Evolutionary conservation across 2,797 vertebrate genomes (phyloP), one percentile per base, ranked within the genome.

Genomic region (Acanthurus lineatus): DNA sequence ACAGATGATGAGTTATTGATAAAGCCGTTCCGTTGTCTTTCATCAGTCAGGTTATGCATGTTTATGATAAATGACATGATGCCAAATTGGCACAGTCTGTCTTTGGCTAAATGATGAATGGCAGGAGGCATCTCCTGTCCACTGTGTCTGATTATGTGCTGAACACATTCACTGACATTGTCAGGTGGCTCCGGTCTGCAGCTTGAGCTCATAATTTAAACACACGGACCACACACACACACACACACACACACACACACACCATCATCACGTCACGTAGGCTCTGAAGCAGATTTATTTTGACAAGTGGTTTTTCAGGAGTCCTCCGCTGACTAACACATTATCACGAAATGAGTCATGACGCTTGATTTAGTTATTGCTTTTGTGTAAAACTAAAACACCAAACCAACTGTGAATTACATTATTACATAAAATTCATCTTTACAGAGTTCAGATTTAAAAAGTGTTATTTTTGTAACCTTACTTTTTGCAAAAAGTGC

Each of bases 1-100:
- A 84, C 80, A 82, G 78, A 86, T 87, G 82, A 91, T 70, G 81
- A 72, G 58, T 79, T 89, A 89, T 90, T 86, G 90, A 91, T 90
- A 66, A 89, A 88, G 81, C 73, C 77, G 89, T 92, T 86, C 88
- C 3, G 60, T 25, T 73, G 68, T 35, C 69, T 53, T 40, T 53
- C 63, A 86, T 84, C 69, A 79, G 73, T 88, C 77, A 65, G 80
- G 59, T 75, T 44, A 11, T 5, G 45, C 73, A 64, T 81, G 81
- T 69, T 88, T 70, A 78, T 82, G 85, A 87, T 79, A 65, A 81
- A 90, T 73, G 38, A 88, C 64, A 57, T 5, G 42, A 81, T 60
- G 60, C 49, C 32, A 63, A 70, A 81, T 58, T 44, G 75, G 68
- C 69, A 40, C 20, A 0, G 69, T 57, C 69, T 76, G 62, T 76